Evolutionary conservation across 2,113 vertebrate genomes (phyloP).

Genomic region (Muscicapa adusta): DNA sequence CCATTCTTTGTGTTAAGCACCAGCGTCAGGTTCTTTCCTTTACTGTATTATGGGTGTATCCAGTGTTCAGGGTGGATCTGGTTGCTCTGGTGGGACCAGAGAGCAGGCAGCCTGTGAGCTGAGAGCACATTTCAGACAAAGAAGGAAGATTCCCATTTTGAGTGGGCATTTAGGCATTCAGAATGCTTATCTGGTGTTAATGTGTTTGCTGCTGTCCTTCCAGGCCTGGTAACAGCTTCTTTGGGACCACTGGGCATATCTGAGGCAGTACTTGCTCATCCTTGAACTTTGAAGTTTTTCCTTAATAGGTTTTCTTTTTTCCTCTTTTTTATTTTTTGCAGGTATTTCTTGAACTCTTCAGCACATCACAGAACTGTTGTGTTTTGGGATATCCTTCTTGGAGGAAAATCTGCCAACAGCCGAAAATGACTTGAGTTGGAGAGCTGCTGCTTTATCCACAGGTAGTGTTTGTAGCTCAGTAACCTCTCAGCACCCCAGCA

Average conservation of each 20-base stretch:
- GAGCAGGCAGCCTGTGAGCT: background rate
- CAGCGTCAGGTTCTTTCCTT: background rate
- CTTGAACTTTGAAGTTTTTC: background rate
- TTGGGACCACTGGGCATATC: background rate
- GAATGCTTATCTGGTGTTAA: background rate
- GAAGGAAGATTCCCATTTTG: background rate
- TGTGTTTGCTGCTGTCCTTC: background rate
- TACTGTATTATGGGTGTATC: rapidly evolving
- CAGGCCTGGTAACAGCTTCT: background rate
- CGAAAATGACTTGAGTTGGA: constrained; percentile 45
- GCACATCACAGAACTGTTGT: background rate
- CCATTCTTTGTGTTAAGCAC: background rate
- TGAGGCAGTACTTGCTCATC: background rate
- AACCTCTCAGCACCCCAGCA: background rate
- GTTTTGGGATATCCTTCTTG: background rate
- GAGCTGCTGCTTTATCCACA: background rate
- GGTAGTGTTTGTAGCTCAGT: background rate
- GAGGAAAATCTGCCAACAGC: background rate
- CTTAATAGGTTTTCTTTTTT: background rate
- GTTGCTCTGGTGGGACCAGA: background rate
- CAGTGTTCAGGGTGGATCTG: background rate
- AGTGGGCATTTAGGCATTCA: background rate
- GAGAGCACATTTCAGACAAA: background rate
- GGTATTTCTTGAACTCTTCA: background rate
- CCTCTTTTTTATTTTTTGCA: background rate